Base-by-base conservation (phyloP, 2,113 vertebrate species). In the Austrofundulus limnaeus region DNA sequence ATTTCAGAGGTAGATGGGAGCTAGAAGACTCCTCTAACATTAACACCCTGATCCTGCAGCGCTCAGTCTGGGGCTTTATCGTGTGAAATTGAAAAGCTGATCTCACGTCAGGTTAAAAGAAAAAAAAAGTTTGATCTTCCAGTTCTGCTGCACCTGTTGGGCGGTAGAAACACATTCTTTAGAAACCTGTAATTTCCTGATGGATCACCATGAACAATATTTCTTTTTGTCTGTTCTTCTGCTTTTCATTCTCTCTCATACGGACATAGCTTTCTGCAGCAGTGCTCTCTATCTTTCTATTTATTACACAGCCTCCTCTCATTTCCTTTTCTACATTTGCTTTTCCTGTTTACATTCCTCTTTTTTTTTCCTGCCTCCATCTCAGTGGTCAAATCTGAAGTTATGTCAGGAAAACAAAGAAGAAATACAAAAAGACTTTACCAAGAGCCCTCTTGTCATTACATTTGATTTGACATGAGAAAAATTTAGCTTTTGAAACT, bases 161-260 rank as follows among this genome's bases (percentile, higher is more conserved):
- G 60, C 23, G 19, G 24, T 50, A 28, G 19, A 61, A 0, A n/a
- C 15, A 2, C 64, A 64, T 80, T 78, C 77, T 64, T 72, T 2
- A 47, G 11, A 46, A 69, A 66, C 54, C 19, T 67, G 49, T 61
- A 51, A 80, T 85, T 76, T 83, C 83, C 83, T 70, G 75, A 31
- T 5, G 51, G 62, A 67, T 81, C 51, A 66, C 11, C 0, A 6
- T 2, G 19, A 48, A 67, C 31, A 19, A 3, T 25, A 14, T 34
- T 2, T 56, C 15, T 60, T 17, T 20, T 17, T n/a, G 2, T 0
- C 17, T 15, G 17, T 53, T 34, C 47, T 9, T 6, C 54, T n/a
- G 42, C 8, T 56, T 43, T 21, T 56, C 8, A 46, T 66, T 68
- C 56, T 23, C 16, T 38, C 9, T 12, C 39, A 41, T 15, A 8